Percentiles rank a stretch among this genome's conserved stretches.
Evolutionary conservation across 2,888 invertebrate species (phyloP).

Genomic region (Pyrocoelia pectoralis): DNA sequence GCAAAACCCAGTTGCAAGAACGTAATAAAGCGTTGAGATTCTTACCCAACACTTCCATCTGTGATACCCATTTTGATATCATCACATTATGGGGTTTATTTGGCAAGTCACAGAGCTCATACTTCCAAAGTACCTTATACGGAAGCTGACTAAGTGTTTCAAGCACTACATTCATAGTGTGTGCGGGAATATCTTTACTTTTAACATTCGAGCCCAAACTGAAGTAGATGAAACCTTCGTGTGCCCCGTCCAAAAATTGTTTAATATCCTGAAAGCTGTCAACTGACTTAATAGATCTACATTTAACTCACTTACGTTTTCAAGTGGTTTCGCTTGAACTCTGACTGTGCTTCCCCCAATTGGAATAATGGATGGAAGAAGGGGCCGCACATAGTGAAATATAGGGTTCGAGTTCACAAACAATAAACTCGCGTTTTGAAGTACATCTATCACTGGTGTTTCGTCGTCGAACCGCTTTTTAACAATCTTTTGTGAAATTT

Average conservation of each 20-base stretch:
- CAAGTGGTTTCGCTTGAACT: conserved; percentile 52
- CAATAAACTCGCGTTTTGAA: conserved; percentile 53
- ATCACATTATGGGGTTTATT: conserved; percentile 55
- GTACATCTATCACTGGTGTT: conserved; percentile 40
- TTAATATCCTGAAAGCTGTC: conserved; percentile 9
- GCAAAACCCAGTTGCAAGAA: not conserved
- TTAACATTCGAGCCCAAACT: conserved; percentile 59
- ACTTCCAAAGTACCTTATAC: conserved; percentile 60
- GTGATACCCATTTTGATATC: conserved; percentile 58
- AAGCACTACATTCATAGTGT: conserved; percentile 49
- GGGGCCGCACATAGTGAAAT: conserved; percentile 54
- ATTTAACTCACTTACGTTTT: conserved; percentile 43
- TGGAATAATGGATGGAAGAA: conserved; percentile 56
- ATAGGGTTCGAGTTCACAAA: conserved; percentile 58
- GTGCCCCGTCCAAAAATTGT: conserved; percentile 32
- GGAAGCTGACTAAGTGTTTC: conserved; percentile 54
- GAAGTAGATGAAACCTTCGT: conserved; percentile 57
- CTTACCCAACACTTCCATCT: conserved; percentile 54
- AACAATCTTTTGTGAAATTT: not conserved
- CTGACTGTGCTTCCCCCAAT: conserved; percentile 58
- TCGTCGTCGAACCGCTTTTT: conserved; percentile 39
- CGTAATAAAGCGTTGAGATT: not conserved
- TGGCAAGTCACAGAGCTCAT: conserved; percentile 51
- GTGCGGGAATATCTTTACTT: conserved; percentile 49
- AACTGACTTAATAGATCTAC: too few species aligned